Conservation (phyloP, 2,888 invertebrate genomes). For the Choristoneura rosaceana region DNA sequence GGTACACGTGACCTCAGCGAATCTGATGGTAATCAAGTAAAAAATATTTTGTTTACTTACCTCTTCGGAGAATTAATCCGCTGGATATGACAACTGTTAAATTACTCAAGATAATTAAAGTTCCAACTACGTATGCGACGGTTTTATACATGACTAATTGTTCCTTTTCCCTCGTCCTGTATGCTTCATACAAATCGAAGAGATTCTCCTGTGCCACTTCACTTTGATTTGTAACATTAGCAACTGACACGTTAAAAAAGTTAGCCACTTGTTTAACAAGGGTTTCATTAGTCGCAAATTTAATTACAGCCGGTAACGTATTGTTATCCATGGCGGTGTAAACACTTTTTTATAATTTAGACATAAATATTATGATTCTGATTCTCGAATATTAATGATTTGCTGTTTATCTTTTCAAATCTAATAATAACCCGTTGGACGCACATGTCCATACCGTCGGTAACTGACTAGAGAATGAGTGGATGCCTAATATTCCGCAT, state of each 20-base stretch:
- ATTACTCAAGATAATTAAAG: constrained; percentile 85
- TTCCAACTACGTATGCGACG: constrained; percentile 84
- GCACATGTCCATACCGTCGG: constrained; percentile 62
- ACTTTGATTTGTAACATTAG: constrained; percentile 63
- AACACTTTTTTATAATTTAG: constrained; percentile 14
- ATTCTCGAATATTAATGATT: constrained; percentile 14
- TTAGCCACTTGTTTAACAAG: constrained; percentile 57
- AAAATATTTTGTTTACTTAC: constrained; percentile 61
- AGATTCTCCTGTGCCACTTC: constrained; percentile 58
- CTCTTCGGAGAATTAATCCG: constrained; percentile 87
- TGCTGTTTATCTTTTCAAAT: constrained; percentile 34
- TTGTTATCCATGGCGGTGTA: constrained; percentile 40
- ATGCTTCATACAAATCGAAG: constrained; percentile 69
- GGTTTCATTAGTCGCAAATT: constrained; percentile 52
- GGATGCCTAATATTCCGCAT: constrained; percentile 61
- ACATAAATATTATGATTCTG: constrained; percentile 23
- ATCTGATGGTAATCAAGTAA: constrained; percentile 1
- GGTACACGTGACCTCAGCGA: constrained; percentile 13
- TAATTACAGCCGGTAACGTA: constrained; percentile 18
- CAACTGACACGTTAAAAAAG: constrained; percentile 59
- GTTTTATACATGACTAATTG: constrained; percentile 81
- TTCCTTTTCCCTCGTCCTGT: constrained; percentile 65
- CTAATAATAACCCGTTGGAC: constrained; percentile 20
- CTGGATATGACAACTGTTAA: constrained; percentile 88
- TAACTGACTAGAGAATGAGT: constrained; percentile 62